phyloP scores from a whole-genome alignment of 2,797 vertebrate species.

The Gila robusta region DNA sequence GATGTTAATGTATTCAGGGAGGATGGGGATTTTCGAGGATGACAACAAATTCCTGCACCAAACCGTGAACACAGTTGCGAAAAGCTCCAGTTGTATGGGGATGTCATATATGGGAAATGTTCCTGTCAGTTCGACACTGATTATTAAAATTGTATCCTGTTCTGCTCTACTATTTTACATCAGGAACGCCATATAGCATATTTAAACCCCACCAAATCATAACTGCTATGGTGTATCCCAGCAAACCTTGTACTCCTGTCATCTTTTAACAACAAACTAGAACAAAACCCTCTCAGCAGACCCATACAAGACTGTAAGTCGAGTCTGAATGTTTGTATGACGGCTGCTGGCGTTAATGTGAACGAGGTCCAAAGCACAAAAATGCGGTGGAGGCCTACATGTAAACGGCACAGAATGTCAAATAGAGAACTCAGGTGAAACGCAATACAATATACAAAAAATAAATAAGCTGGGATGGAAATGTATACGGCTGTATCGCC shows the following conservation, averaged over 20 bases:
- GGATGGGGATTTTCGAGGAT: constrained; percentile 8
- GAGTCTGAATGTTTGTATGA: constrained; percentile 21
- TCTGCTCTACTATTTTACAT: not conserved
- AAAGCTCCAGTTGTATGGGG: constrained; percentile 51
- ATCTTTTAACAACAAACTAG: not conserved
- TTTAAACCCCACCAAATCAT: not conserved
- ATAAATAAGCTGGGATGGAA: constrained; percentile 40
- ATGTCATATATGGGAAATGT: not conserved
- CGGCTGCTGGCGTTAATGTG: constrained; percentile 15
- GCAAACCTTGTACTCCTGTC: not conserved
- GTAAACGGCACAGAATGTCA: constrained; percentile 64
- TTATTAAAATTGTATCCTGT: constrained; percentile 19
- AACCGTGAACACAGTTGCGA: constrained; percentile 21
- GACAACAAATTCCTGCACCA: constrained; percentile 28
- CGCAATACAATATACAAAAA: constrained; percentile 63
- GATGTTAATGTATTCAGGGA: constrained; percentile 52
- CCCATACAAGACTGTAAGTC: not conserved
- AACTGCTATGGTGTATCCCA: not conserved
- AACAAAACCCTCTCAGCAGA: not conserved
- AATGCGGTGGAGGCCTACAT: constrained; percentile 28
- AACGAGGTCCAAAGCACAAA: constrained; percentile 44
- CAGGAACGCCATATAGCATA: not conserved
- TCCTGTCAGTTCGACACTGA: constrained; percentile 19
- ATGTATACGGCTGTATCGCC: constrained; percentile 61
- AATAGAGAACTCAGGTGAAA: constrained; percentile 76